Evolutionary conservation across 1,140 invertebrate species (phyloP).

Genomic region (Zaprionus kolodkinae): DNA sequence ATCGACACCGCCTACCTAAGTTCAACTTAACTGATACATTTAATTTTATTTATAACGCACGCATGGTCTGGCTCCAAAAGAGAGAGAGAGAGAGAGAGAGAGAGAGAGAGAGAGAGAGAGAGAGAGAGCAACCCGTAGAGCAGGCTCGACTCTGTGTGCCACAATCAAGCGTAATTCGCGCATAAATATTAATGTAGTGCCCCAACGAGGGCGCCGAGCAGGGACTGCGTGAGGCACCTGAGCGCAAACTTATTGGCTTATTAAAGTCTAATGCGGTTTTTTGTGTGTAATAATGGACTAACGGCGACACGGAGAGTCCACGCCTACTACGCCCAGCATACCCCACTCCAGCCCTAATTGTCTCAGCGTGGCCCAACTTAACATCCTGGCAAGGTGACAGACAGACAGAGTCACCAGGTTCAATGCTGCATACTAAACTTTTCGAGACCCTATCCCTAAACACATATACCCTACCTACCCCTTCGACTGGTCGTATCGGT

Average conservation of each 20-base stretch:
- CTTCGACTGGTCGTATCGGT: constrained; percentile 13
- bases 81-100: too few relatives aligned
- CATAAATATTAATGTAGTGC: constrained; percentile 80
- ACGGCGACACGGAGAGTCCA: constrained; percentile 1
- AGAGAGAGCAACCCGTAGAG: too few relatives aligned
- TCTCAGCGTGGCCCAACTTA: constrained; percentile 19
- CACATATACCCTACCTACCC: background rate
- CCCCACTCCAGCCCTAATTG: constrained; percentile 43
- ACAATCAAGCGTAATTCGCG: constrained; percentile 58
- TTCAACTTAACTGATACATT: constrained; percentile 73
- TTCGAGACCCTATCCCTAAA: background rate
- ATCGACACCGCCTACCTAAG: constrained; percentile 49
- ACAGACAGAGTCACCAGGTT: constrained; percentile 49
- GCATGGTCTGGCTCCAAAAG: constrained; percentile 52
- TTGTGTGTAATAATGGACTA: constrained; percentile 8
- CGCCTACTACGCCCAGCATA: background rate
- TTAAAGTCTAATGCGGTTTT: constrained; percentile 72
- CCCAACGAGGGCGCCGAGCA: background rate
- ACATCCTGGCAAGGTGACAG: constrained; percentile 25
- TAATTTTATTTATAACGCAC: constrained; percentile 82
- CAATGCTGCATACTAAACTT: constrained; percentile 62
- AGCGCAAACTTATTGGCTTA: constrained; percentile 80
- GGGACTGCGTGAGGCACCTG: constrained; percentile 50
- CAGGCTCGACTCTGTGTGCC: constrained; percentile 25
- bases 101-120: too few relatives aligned